These are phyloP conservation scores for Drosophila mauritiana DNA, from an alignment of 1,140 invertebrate species.

Conservation along the genomic window DNA sequence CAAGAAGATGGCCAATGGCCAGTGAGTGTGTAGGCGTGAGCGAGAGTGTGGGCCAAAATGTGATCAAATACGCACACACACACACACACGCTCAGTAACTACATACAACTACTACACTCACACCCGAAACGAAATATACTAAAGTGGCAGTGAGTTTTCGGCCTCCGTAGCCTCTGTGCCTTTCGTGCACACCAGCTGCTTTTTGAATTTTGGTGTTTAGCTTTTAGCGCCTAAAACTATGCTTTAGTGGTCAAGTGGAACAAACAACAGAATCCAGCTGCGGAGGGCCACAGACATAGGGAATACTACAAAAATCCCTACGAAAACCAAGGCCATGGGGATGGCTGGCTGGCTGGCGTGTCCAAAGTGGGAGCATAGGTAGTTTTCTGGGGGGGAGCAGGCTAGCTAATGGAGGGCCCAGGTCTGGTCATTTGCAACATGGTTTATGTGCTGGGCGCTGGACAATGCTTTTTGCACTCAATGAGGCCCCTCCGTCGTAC, in stretches of 20 bases:
- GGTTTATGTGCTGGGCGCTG: slow-evolving; percentile 65
- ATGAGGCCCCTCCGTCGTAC: slow-evolving; percentile 44
- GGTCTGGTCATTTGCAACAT: slow-evolving; percentile 82
- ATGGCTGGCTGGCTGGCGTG: background rate
- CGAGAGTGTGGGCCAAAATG: slow-evolving; percentile 18
- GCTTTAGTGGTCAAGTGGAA: slow-evolving; percentile 82
- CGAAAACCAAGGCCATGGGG: slow-evolving; percentile 49
- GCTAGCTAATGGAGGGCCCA: slow-evolving; percentile 70
- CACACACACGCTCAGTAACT: slow-evolving; percentile 9
- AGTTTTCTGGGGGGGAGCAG: slow-evolving; percentile 18
- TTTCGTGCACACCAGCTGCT: slow-evolving; percentile 59
- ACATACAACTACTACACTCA: background rate
- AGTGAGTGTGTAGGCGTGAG: background rate
- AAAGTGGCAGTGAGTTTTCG: slow-evolving; percentile 54
- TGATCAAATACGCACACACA: slow-evolving; percentile 33
- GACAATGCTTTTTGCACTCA: slow-evolving; percentile 81
- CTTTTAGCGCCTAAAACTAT: slow-evolving; percentile 83
- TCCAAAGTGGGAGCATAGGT: background rate
- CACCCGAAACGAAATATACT: slow-evolving; percentile 53
- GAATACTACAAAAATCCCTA: slow-evolving; percentile 39
- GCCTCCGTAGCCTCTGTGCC: slow-evolving; percentile 20
- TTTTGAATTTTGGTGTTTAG: slow-evolving; percentile 82
- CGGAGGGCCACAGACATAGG: slow-evolving; percentile 14
- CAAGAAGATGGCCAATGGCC: slow-evolving; percentile 48
- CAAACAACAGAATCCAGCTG: slow-evolving; percentile 67